A percentile compares a stretch with the other conserved stretches of the same genome.
Evolutionary conservation across 2,797 vertebrate species (phyloP).

Genomic region (Xiphophorus birchmanni): DNA sequence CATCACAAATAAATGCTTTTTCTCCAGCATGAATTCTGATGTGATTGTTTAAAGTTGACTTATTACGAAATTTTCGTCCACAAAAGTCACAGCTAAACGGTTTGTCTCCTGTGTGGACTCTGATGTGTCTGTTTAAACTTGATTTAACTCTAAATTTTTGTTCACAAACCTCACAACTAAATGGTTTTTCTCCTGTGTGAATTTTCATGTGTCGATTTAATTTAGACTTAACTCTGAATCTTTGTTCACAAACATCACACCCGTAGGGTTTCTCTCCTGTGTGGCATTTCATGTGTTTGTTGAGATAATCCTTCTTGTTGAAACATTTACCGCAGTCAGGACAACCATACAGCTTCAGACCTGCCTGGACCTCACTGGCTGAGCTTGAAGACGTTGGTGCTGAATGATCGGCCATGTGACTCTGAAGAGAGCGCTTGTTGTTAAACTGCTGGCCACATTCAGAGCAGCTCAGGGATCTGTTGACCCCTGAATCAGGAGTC

Average conservation of each 20-base stretch:
- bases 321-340: neutral
- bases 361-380: neutral
- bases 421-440: neutral
- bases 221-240: neutral
- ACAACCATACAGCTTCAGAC: neutral
- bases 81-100: neutral
- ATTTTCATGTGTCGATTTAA: neutral
- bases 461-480: neutral
- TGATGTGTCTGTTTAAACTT: neutral
- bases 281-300: conserved; percentile 3
- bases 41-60: neutral
- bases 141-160: neutral
- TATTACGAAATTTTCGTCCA: neutral
- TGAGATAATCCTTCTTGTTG: neutral
- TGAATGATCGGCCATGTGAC: neutral
- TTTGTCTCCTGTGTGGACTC: neutral
- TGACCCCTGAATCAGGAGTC: neutral
- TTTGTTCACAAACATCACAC: neutral
- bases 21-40: neutral
- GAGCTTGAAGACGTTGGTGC: neutral
- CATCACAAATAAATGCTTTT: neutral
- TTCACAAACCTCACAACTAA: neutral
- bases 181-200: neutral
- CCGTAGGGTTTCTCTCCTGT: neutral
- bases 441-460: neutral